Conservation (phyloP, 2,888 invertebrate species). For the Drosophila mimetica region DNA sequence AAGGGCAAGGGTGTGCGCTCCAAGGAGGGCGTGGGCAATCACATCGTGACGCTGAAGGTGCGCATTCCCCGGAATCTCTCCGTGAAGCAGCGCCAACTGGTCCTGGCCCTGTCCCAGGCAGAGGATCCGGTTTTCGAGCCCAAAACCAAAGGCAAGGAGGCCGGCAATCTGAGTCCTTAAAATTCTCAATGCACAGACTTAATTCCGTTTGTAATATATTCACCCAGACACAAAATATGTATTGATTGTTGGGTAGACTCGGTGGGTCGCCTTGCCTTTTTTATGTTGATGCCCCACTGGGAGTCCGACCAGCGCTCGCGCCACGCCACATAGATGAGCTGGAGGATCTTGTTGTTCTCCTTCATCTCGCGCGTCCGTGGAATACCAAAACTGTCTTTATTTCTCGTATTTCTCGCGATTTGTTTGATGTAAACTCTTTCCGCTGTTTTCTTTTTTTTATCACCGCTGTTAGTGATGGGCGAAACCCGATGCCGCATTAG, state of each 20-base stretch:
- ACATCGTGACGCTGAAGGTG: slow-evolving; percentile 80
- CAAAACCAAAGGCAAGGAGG: slow-evolving; percentile 5
- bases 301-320: slow-evolving; percentile 97
- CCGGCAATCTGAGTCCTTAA: slow-evolving; percentile 28
- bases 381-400: neutral
- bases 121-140: slow-evolving; percentile 77
- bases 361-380: slow-evolving; percentile 67
- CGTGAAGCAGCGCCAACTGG: slow-evolving; percentile 81
- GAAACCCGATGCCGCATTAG: slow-evolving; percentile 8
- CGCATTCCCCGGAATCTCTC: slow-evolving; percentile 79
- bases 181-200: slow-evolving; percentile 63
- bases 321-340: slow-evolving; percentile 89
- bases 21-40: slow-evolving; percentile 72
- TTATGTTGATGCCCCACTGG: slow-evolving; percentile 98
- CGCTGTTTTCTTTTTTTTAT: slow-evolving; percentile 15
- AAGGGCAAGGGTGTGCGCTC: slow-evolving; percentile 78
- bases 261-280: slow-evolving; percentile 88
- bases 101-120: slow-evolving; percentile 76
- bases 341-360: slow-evolving; percentile 87
- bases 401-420: slow-evolving; percentile 16
- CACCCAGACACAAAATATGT: slow-evolving; percentile 11
- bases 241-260: slow-evolving; percentile 18
- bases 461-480: slow-evolving; percentile 30
- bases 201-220: slow-evolving; percentile 33
- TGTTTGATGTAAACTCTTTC: slow-evolving; percentile 19